Conservation (phyloP, 2,888 invertebrate genomes). For the Yponomeuta malinellus region DNA sequence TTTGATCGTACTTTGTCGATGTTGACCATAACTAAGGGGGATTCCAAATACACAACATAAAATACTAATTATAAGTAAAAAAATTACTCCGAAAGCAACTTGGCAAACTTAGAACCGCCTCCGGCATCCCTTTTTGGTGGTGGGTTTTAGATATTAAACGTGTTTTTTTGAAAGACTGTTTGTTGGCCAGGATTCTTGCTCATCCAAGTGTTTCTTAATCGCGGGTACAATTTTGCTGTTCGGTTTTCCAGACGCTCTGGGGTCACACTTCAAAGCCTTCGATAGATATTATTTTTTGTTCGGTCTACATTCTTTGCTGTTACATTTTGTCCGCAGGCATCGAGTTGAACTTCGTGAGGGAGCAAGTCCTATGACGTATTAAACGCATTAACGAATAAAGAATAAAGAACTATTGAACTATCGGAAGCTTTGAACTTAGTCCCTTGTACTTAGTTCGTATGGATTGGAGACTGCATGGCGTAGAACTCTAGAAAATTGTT, state of each 20-base stretch:
- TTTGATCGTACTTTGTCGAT: constrained; percentile 30
- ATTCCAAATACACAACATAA: constrained; percentile 15
- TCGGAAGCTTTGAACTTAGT: not conserved
- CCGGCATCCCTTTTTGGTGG: constrained; percentile 6
- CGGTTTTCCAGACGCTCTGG: constrained; percentile 16
- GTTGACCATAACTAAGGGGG: constrained; percentile 29
- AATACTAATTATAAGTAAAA: no score
- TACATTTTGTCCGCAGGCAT: no score
- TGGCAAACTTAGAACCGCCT: not conserved
- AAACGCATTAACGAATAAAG: not conserved
- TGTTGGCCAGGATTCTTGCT: constrained; percentile 63
- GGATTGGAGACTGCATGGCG: constrained; percentile 17
- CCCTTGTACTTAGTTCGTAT: not conserved
- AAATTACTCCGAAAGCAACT: not conserved
- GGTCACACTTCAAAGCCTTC: not conserved
- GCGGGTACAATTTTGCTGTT: constrained; percentile 51
- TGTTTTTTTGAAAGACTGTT: constrained; percentile 33
- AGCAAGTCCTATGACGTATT: no score
- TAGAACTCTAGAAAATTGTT: not conserved
- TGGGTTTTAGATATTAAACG: constrained; percentile 21
- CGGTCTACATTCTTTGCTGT: constrained; percentile 6
- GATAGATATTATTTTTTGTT: not conserved
- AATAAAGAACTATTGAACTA: not conserved
- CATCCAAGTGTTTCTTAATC: not conserved
- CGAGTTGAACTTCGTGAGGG: no score